phyloP scores from a whole-genome alignment of 2,888 invertebrate species.

The Anarsia innoxiella region DNA sequence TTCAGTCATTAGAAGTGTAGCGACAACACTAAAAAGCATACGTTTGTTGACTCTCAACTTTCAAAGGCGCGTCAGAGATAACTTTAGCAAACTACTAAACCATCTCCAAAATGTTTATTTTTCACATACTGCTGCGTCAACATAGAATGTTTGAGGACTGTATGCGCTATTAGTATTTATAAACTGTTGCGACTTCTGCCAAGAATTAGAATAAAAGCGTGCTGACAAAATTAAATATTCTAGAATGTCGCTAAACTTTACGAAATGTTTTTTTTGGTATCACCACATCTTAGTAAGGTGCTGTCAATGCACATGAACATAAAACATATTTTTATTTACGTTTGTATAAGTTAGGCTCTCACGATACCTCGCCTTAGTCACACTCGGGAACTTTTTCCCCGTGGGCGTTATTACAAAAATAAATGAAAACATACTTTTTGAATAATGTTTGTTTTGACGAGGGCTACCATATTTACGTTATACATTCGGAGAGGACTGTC shows the following conservation, averaged over 20 bases:
- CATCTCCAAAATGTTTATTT: constrained; percentile 51
- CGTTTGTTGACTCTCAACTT: constrained; percentile 62
- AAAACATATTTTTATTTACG: constrained; percentile 15
- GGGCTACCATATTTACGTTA: constrained; percentile 51
- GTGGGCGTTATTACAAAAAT: constrained; percentile 63
- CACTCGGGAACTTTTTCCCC: constrained; percentile 46
- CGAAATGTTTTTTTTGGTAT: constrained; percentile 36
- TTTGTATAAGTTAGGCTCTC: constrained; percentile 39
- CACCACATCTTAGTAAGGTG: constrained; percentile 8
- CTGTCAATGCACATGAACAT: constrained; percentile 17
- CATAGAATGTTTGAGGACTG: constrained; percentile 43
- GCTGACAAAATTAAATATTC: constrained; percentile 19
- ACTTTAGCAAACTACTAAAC: constrained; percentile 65
- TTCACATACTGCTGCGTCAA: constrained; percentile 58
- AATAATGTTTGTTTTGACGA: constrained; percentile 68
- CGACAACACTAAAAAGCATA: constrained; percentile 45
- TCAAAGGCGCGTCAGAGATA: constrained; percentile 54
- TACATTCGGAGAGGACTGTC: constrained; percentile 38
- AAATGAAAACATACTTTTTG: constrained; percentile 62
- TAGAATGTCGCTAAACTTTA: constrained; percentile 18
- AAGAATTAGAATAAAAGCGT: constrained; percentile 1
- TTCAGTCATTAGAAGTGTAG: constrained; percentile 39
- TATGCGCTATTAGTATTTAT: too few relatives aligned
- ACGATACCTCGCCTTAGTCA: constrained; percentile 46
- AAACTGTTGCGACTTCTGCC: too few relatives aligned